These are phyloP conservation scores for Oconnorella tubifera DNA, from an alignment of 2,888 invertebrate species.

Conservation along the genomic window DNA sequence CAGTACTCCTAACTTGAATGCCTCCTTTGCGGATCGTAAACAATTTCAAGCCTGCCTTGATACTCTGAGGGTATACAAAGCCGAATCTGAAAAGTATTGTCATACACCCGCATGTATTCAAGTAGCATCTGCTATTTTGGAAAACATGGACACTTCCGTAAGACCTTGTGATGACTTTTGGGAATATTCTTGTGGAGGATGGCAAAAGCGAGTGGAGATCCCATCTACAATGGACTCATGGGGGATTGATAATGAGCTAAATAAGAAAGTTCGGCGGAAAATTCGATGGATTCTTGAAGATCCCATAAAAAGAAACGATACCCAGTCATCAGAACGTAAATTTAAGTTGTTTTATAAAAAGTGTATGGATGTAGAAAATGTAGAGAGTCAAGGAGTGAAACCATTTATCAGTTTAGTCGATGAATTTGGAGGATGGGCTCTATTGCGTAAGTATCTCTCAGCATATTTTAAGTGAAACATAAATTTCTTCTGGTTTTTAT, in stretches of 20 bases:
- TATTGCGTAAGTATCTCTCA: conserved; percentile 13
- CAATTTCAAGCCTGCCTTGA: too few species aligned
- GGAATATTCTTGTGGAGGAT: conserved; percentile 68
- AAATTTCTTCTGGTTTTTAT: too few species aligned
- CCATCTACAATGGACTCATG: conserved; percentile 18
- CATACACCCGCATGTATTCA: background rate
- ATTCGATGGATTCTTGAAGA: conserved; percentile 4
- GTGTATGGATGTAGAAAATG: conserved; percentile 17
- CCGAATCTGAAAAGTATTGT: background rate
- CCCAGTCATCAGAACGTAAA: conserved; percentile 24
- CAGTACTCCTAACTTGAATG: background rate
- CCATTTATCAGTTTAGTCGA: conserved; percentile 19
- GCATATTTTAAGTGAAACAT: too few species aligned
- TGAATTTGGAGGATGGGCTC: conserved; percentile 26
- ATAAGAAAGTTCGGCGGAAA: background rate
- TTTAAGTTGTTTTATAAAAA: conserved; percentile 22
- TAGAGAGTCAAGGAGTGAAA: conserved; percentile 12
- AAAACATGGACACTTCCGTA: conserved; percentile 68
- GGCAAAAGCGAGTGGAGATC: conserved; percentile 20
- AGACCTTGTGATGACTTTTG: conserved; percentile 81
- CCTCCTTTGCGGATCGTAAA: background rate
- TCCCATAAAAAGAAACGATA: background rate
- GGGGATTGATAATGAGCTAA: conserved; percentile 21
- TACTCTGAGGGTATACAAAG: background rate
- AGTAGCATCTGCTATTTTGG: conserved; percentile 4